Conservation (phyloP, 2,888 invertebrate genomes). For the Athrips mouffetella region DNA sequence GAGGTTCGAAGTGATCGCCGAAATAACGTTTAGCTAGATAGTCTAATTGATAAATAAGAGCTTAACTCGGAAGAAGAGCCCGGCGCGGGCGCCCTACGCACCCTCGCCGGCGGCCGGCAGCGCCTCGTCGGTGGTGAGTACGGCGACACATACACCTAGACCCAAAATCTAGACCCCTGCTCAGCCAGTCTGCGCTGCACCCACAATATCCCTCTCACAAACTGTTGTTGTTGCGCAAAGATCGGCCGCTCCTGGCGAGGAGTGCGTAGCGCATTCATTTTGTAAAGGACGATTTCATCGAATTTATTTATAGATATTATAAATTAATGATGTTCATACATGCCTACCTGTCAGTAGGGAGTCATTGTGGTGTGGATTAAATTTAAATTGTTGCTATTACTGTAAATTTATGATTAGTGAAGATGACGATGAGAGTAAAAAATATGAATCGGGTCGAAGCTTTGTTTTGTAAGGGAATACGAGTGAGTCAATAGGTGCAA, state of each 20-base stretch:
- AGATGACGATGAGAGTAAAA: conserved; percentile 61
- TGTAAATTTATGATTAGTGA: conserved; percentile 68
- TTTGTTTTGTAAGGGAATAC: conserved; percentile 66
- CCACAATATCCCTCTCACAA: neutral
- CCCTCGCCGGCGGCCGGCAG: conserved; percentile 37
- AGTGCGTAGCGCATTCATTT: conserved; percentile 49
- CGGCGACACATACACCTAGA: conserved; percentile 34
- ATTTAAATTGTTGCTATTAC: conserved; percentile 73
- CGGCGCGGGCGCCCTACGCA: conserved; percentile 43
- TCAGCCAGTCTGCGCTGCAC: too few species aligned
- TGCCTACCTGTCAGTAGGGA: conserved; percentile 63
- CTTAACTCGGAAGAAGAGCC: conserved; percentile 58
- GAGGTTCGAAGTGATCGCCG: conserved; percentile 59
- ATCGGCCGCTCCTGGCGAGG: conserved; percentile 40
- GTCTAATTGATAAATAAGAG: conserved; percentile 68
- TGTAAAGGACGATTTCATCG: conserved; percentile 76
- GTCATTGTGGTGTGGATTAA: conserved; percentile 70
- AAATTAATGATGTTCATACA: conserved; percentile 67
- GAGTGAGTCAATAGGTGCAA: conserved; percentile 77
- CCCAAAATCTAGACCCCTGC: conserved; percentile 2
- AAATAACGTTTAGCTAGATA: conserved; percentile 60
- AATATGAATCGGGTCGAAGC: conserved; percentile 71
- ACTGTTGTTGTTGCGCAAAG: conserved; percentile 25
- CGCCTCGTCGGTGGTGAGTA: conserved; percentile 46
- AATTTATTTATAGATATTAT: conserved; percentile 77